A percentile compares a stretch with the other conserved stretches of the same genome.
Evolutionary conservation across 2,888 invertebrate genomes (phyloP).

Genomic region (Digitonthophagus gazella): DNA sequence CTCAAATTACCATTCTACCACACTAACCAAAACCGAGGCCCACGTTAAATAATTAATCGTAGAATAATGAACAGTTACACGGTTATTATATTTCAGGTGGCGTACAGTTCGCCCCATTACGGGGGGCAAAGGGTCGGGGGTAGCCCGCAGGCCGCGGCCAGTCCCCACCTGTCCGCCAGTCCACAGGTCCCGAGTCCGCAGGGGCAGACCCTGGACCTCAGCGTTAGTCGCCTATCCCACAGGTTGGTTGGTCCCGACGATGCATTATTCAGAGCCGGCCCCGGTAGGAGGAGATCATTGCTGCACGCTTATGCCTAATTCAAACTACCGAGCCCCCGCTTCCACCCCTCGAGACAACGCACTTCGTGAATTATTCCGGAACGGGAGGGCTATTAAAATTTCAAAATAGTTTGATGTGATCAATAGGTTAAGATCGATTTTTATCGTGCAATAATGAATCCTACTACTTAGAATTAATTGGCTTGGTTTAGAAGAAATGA

Average conservation of each 20-base stretch:
- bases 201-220: slow-evolving; percentile 86
- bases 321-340: slow-evolving; percentile 15
- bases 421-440: neutral
- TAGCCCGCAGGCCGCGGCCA: slow-evolving; percentile 82
- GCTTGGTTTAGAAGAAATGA: no score
- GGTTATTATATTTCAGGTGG: slow-evolving; percentile 59
- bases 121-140: slow-evolving; percentile 70
- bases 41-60: slow-evolving; percentile 37
- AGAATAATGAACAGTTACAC: slow-evolving; percentile 39
- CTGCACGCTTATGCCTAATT: slow-evolving; percentile 24
- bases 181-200: slow-evolving; percentile 90
- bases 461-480: no score
- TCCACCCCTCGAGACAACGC: slow-evolving; percentile 5
- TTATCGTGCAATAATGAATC: neutral
- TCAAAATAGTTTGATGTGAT: slow-evolving; percentile 2
- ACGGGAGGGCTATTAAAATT: slow-evolving; percentile 18
- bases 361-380: neutral
- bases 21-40: neutral
- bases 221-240: slow-evolving; percentile 82
- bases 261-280: slow-evolving; percentile 24
- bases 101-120: slow-evolving; percentile 75
- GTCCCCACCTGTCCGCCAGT: slow-evolving; percentile 80
- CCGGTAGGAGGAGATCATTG: slow-evolving; percentile 24
- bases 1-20: no score
- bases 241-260: slow-evolving; percentile 56